These are phyloP conservation scores for rat (Rattus norvegicus) DNA, from an alignment of 2,113 vertebrate genomes.

Conservation along the genomic window GRCr8 NC_086025.1:26510001-26510500, in stretches of 20 bases:
- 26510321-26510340: constrained; percentile 11
- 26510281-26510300: neutral
- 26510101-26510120: neutral
- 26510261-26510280: constrained; percentile 2
- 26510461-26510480: neutral
- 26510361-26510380: neutral
- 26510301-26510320: constrained; percentile 12
- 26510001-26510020: neutral
- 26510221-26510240: neutral
- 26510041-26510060: neutral
- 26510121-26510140: neutral
- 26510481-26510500: neutral
- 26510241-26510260: neutral
- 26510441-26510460: neutral
- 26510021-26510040: neutral
- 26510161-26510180: neutral
- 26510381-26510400: neutral
- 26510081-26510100: neutral
- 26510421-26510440: neutral
- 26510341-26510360: neutral
- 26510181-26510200: constrained; percentile 1
- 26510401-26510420: neutral
- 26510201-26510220: neutral
- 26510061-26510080: neutral
- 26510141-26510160: neutral